These are phyloP conservation scores for Nannobrachium achirus DNA, from an alignment of 2,113 vertebrate genomes.

Conservation along the genomic window DNA sequence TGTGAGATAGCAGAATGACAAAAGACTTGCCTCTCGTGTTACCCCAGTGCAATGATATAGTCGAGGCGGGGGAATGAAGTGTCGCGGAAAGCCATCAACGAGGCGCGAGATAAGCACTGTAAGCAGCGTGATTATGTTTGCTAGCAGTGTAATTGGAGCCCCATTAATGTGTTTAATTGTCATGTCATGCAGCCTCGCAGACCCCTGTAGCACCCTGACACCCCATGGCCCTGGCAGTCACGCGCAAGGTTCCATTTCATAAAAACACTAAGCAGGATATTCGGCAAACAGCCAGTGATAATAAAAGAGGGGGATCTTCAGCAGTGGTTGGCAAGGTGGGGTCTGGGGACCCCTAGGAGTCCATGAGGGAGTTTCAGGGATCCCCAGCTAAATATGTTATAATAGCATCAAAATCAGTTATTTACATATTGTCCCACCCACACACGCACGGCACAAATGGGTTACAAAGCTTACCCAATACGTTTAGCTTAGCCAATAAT, in stretches of 20 bases:
- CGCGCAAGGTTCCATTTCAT: constrained; percentile 47
- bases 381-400: too few species aligned
- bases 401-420: too few species aligned
- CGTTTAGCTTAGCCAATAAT: too few species aligned
- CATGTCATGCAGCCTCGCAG: constrained; percentile 53
- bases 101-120: constrained; percentile 61
- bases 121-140: constrained; percentile 67
- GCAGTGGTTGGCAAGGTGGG: too few species aligned
- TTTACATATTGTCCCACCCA: too few species aligned
- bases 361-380: too few species aligned
- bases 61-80: constrained; percentile 51
- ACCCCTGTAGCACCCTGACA: constrained; percentile 39
- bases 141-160: constrained; percentile 64
- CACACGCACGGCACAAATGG: too few species aligned
- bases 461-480: too few species aligned
- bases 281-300: constrained; percentile 47
- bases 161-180: constrained; percentile 74
- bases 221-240: constrained; percentile 48
- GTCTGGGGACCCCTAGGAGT: too few species aligned
- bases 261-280: constrained; percentile 53
- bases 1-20: constrained; percentile 63
- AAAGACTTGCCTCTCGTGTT: constrained; percentile 61
- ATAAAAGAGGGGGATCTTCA: too few species aligned
- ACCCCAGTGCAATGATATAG: constrained; percentile 61
- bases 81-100: constrained; percentile 47